A percentile compares a stretch with the other conserved stretches of the same genome.
Evolutionary conservation across 2,797 vertebrate species (phyloP).

Genomic region (Gymnocypris eckloni): DNA sequence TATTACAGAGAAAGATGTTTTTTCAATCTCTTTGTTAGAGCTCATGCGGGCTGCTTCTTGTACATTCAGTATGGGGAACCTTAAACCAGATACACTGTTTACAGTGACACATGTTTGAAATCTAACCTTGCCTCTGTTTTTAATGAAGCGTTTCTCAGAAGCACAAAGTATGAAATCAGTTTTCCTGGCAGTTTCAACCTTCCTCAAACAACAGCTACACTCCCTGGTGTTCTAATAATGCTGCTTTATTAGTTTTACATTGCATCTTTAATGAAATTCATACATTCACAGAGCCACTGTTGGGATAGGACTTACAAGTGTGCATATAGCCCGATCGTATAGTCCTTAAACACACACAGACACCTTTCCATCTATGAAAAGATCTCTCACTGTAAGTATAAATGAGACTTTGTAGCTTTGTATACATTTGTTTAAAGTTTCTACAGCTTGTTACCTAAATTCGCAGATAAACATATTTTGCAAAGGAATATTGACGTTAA

Average conservation of each 20-base stretch:
- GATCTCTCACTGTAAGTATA: neutral
- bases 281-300: neutral
- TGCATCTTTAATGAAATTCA: slow-evolving; percentile 26
- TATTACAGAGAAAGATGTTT: neutral
- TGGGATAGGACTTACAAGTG: neutral
- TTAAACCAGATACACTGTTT: neutral
- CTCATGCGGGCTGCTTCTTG: neutral
- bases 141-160: slow-evolving; percentile 18
- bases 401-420: neutral
- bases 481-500: neutral
- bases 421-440: neutral
- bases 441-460: neutral
- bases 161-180: slow-evolving; percentile 4
- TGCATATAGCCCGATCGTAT: slow-evolving; percentile 9
- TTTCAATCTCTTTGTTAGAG: neutral
- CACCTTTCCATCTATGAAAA: slow-evolving; percentile 10
- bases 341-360: slow-evolving; percentile 20
- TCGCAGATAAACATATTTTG: neutral
- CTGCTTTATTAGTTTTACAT: slow-evolving; percentile 16
- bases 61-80: neutral
- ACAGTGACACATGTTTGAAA: slow-evolving; percentile 1
- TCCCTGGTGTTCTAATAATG: slow-evolving; percentile 1
- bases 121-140: slow-evolving; percentile 5
- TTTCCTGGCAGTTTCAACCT: slow-evolving; percentile 13
- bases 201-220: slow-evolving; percentile 5